These are phyloP conservation scores for Hetaerina americana DNA, from an alignment of 1,140 invertebrate genomes.

Conservation along the genomic window DNA sequence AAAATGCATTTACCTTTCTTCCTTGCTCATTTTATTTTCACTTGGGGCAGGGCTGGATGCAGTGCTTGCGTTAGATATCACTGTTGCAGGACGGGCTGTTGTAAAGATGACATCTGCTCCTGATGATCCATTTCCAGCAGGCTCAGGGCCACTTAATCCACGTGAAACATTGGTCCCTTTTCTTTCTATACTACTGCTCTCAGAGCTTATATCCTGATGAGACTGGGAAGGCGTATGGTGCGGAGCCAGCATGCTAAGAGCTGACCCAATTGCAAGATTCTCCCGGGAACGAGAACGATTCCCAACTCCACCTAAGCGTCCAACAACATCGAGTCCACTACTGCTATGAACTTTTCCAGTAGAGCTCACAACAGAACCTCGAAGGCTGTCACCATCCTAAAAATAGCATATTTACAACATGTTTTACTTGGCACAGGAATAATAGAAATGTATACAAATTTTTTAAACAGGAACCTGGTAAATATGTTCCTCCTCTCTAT, in stretches of 20 bases:
- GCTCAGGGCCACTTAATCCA: background rate
- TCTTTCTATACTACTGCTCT: background rate
- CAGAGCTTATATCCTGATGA: background rate
- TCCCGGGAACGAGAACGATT: slow-evolving; percentile 14
- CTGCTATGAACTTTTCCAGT: background rate
- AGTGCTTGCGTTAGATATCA: slow-evolving; percentile 50
- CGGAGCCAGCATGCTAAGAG: slow-evolving; percentile 24
- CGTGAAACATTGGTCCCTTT: background rate
- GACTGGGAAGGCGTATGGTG: background rate
- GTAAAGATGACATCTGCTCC: slow-evolving; percentile 49
- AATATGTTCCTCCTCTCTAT: too few species aligned
- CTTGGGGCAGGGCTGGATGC: slow-evolving; percentile 43
- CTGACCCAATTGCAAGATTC: slow-evolving; percentile 25
- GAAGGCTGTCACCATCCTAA: slow-evolving; percentile 6
- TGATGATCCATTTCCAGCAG: background rate
- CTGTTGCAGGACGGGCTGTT: slow-evolving; percentile 54
- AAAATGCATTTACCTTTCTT: slow-evolving; percentile 48
- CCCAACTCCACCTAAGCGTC: background rate
- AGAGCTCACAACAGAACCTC: slow-evolving; percentile 20
- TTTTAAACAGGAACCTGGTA: background rate
- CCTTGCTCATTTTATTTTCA: slow-evolving; percentile 41
- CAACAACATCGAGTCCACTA: background rate
- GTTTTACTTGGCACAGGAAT: background rate
- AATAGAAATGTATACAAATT: background rate
- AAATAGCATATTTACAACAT: background rate